Percentiles rank a stretch among this genome's conserved stretches.
Conservation (phyloP, 2,113 vertebrate genomes). For the Ochotona princeps region DNA sequence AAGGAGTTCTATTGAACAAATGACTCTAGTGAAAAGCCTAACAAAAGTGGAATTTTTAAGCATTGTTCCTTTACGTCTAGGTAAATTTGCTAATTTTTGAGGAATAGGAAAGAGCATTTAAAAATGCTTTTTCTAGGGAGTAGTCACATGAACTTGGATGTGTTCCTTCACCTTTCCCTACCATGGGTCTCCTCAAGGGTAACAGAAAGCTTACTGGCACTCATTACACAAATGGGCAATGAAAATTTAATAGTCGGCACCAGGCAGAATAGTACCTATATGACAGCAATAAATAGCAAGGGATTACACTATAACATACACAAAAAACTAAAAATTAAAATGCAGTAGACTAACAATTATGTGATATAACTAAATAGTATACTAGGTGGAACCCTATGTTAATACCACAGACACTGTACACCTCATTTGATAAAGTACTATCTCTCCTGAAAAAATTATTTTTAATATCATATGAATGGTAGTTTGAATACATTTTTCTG, state of each 20-base stretch:
- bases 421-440: neutral
- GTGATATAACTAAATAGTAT: neutral
- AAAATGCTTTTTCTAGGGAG: neutral
- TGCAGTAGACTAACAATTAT: neutral
- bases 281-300: neutral
- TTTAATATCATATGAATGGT: neutral
- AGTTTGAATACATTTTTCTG: conserved; percentile 14
- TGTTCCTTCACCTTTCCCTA: neutral
- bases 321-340: conserved; percentile 21
- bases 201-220: neutral
- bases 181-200: neutral
- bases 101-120: neutral
- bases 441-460: neutral
- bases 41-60: neutral
- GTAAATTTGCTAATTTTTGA: neutral
- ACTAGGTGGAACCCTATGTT: neutral
- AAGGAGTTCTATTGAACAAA: neutral
- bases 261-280: neutral
- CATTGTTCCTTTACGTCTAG: neutral
- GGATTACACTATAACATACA: neutral
- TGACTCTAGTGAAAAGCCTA: neutral
- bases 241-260: neutral
- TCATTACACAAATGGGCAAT: neutral
- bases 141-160: neutral
- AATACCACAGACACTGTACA: neutral